Base-by-base conservation (phyloP, 1,140 invertebrate species). In the Colletes gigas region DNA sequence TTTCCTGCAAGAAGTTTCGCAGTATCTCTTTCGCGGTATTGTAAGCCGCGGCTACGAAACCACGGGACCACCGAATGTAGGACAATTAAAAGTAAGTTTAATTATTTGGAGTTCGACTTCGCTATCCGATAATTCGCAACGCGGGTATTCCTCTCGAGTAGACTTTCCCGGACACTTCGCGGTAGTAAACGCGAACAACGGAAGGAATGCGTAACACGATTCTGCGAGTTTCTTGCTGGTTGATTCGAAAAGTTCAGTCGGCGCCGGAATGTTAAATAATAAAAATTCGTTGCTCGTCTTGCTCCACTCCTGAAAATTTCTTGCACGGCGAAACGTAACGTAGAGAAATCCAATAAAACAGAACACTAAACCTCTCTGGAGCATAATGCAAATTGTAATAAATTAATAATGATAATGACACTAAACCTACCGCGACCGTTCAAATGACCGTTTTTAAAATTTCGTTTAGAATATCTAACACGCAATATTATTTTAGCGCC, bases 81-180 rank as follows among this genome's bases (percentile, higher is more conserved):
- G 30, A 44, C 39, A 65, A 65, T 57, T 70, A 44, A 57, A 54
- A 70, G 55, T 57, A 70, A 70, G 68, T 70, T 70, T 70, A 70
- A 70, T 70, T 70, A 70, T 70, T 70, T 70, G 30, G 52, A 57
- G 68, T 70, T 70, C 55, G 55, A 70, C 52, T 57, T 57, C 21
- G 5, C 15, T 17, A 19, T 57, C 19, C 10, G 67, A 55, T 69
- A 69, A 30, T 50, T 69, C 21, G 62, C 39, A 17, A 44, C 39
- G 12, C 15, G 39, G 39, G 39, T 44, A 65, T 4, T 41, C 39
- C 30, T 41, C 62, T 15, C 39, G 14, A 5, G 62, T 3, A 17
- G 15, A 6, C 54, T 57, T 57, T n/a, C 54, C n/a, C 15, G 54
- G 54, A 62, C 21, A 39, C 60, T 30, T 4, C 12, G 12, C 60